These are phyloP conservation scores for Gallinago nigripennis DNA, from an alignment of 2,797 vertebrate species.

Conservation along the genomic window DNA sequence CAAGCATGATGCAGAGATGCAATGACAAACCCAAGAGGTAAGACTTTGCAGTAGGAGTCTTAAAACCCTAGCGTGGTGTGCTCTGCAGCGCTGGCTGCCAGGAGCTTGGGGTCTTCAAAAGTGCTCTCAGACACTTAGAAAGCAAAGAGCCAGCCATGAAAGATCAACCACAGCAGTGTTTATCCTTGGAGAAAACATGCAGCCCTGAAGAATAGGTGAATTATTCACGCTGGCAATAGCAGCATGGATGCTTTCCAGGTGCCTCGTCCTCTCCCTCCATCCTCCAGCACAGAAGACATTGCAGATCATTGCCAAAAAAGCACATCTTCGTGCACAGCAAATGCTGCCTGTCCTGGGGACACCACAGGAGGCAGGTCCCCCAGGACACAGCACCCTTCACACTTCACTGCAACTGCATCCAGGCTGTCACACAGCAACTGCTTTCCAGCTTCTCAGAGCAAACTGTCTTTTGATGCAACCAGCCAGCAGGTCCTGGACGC, in stretches of 20 bases:
- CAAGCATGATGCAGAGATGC: rapidly evolving
- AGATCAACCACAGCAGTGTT: background rate
- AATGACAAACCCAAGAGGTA: rapidly evolving
- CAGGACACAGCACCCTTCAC: background rate
- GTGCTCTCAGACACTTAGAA: background rate
- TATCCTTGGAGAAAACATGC: background rate
- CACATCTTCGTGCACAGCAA: rapidly evolving
- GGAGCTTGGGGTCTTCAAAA: background rate
- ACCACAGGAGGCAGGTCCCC: background rate
- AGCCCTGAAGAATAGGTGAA: background rate
- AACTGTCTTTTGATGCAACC: rapidly evolving
- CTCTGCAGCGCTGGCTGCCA: background rate
- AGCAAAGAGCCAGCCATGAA: background rate
- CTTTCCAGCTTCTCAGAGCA: background rate
- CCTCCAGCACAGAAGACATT: background rate
- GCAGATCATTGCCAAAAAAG: background rate
- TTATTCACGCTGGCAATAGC: background rate
- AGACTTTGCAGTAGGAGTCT: background rate
- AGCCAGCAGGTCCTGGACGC: background rate
- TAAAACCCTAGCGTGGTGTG: background rate
- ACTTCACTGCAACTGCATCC: background rate
- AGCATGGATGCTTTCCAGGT: background rate
- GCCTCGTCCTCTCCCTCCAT: background rate
- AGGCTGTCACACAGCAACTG: background rate
- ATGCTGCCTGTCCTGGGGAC: background rate